Base-by-base conservation (phyloP, 2,797 vertebrate genomes). In the Phataginus tetradactyla region DNA sequence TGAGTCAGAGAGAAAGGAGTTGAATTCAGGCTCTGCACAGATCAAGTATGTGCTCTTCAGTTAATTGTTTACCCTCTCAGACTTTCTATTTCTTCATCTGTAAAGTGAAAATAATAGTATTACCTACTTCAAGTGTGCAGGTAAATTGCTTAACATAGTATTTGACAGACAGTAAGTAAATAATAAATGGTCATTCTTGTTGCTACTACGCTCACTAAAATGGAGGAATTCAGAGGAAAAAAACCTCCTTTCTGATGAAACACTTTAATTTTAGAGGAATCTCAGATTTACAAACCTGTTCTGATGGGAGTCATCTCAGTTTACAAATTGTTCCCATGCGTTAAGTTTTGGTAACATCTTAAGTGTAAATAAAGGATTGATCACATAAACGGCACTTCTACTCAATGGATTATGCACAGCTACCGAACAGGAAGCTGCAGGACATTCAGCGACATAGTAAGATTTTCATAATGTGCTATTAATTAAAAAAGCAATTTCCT, bases 81-180 rank as follows among this genome's bases (percentile, higher is more conserved):
- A 88, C 34, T 42, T 66, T 86, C 79, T 66, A 69, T 64, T 83
- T 95, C 39, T 94, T 91, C 74, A 78, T 64, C 64, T 95, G 45
- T 86, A 88, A 94, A 94, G 91, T 25, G 42, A 79, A 34, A 74
- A 78, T 90, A 93, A 72, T 79, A 59, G 63, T n/a, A 91, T 75
- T 45, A 71, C 9, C 39, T 25, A 86, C 81, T 96, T 92, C 13
- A 10, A 93, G 81, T 86, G 51, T 86, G 59, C 61, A 85, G 45
- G 49, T 66, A 86, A 87, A 88, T 77, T 94, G 81, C 37, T 92
- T 80, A 79, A 71, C 84, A 75, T 27, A 72, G 69, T 71, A 57
- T 69, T 89, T 68, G 86, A 92, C 45, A 96, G 85, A 80, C 32
- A 85, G 49, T 55, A 90, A 85, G 49, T 55, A 90, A 77, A 75